Base-by-base conservation (phyloP, 2,888 invertebrate genomes). In the Lamellibrachia columna region DNA sequence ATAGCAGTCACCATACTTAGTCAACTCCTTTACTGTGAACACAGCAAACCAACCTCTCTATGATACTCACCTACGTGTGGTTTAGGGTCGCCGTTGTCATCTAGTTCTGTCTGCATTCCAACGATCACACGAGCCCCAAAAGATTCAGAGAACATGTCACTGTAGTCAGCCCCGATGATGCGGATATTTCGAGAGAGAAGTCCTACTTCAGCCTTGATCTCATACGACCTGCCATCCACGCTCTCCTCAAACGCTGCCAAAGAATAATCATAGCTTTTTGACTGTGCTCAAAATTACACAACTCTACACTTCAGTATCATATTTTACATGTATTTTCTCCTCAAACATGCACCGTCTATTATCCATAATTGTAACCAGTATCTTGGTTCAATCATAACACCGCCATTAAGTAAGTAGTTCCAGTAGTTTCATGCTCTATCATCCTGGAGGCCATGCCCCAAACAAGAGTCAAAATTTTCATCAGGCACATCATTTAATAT, bases 191-290 rank as follows among this genome's bases (percentile, higher is more conserved):
- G n/a, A n/a, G n/a, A n/a, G n/a, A n/a, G n/a, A n/a, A n/a, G n/a
- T n/a, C n/a, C 96, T 28, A 96, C 96, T 53, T 95, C 95, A 3
- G 96, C 95, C 8, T 94, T 94, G 92, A 96, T 92, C 93, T 8
- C 93, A 75, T 94, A 94, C 2, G 75, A 75, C 22, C 15, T 22
- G 75, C 22, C 75, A 22, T n/a, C 75, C 22, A 75, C 75, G 6
- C 4, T 75, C 22, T 75, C 75, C 22, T 22, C 75, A 75, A 75
- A 75, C 0, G 75, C 75, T 75, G 75, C 75, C 75, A 75, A 75
- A 3, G 75, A 3, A 75, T 75, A 75, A 75, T 75, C 11, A 75
- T 75, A 75, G 22, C 75, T 75, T 22, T 75, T 2, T 3, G 75
- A 75, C 11, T 75, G 75, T 6, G 3, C 75, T 4, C 22, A 3